Percentiles rank a stretch among this genome's conserved stretches.
phyloP scores from a whole-genome alignment of 1,140 invertebrate genomes.

The Rhynchophorus ferrugineus region DNA sequence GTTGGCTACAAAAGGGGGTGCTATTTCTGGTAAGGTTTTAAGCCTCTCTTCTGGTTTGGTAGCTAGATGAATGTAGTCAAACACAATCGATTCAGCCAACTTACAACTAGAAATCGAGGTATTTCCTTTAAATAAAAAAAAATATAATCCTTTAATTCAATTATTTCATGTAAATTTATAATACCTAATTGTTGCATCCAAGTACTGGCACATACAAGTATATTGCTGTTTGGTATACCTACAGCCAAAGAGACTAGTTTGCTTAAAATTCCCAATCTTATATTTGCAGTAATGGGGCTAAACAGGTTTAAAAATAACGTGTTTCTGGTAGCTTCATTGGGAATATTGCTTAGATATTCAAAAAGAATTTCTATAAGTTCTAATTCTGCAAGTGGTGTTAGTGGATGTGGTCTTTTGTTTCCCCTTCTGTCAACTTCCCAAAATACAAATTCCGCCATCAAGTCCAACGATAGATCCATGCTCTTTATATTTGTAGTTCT shows the following conservation, averaged over 20 bases:
- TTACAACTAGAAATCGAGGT: constrained; percentile 62
- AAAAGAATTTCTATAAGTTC: constrained; percentile 68
- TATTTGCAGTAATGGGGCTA: constrained; percentile 56
- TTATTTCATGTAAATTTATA: not conserved
- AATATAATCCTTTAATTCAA: no score
- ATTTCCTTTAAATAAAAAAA: constrained; percentile 45
- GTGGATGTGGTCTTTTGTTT: constrained; percentile 44
- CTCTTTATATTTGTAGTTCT: constrained; percentile 47
- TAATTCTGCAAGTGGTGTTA: constrained; percentile 63
- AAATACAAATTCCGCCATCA: constrained; percentile 77
- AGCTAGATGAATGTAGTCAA: constrained; percentile 68
- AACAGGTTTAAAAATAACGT: constrained; percentile 74
- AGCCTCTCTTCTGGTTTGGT: constrained; percentile 57
- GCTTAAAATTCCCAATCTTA: constrained; percentile 61
- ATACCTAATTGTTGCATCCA: constrained; percentile 70
- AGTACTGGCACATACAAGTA: constrained; percentile 69
- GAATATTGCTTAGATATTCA: constrained; percentile 62
- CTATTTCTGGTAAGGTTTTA: constrained; percentile 57
- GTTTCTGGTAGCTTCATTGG: constrained; percentile 66
- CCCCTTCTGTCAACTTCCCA: constrained; percentile 63
- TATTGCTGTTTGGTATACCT: constrained; percentile 60
- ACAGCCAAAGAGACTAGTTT: constrained; percentile 72
- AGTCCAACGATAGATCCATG: constrained; percentile 58
- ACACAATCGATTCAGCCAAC: constrained; percentile 65
- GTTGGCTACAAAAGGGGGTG: constrained; percentile 72